Conservation (phyloP, 2,113 vertebrate species). For the Peromyscus leucopus region DNA sequence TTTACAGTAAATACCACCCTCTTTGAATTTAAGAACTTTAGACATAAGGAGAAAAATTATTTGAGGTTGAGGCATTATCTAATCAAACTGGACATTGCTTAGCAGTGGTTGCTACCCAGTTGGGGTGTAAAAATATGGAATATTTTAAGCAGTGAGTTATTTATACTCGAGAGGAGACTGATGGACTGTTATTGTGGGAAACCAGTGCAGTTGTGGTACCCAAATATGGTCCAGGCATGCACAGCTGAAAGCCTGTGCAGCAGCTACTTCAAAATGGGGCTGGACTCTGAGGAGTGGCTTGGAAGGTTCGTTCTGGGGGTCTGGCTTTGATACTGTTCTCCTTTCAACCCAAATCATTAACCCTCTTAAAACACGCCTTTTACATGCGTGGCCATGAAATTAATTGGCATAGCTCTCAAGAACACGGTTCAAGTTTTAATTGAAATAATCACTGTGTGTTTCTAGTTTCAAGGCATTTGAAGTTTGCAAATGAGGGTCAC, state of each 20-base stretch:
- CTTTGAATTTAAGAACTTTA: slow-evolving; percentile 22
- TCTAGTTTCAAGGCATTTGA: slow-evolving; percentile 43
- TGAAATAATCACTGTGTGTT: neutral
- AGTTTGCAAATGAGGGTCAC: neutral
- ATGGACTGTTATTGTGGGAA: slow-evolving; percentile 73
- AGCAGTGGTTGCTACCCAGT: neutral
- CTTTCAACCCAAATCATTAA: neutral
- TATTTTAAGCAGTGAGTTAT: slow-evolving; percentile 69
- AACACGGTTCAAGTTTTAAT: neutral
- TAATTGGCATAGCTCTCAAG: neutral
- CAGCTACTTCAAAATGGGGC: neutral
- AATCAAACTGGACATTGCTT: neutral
- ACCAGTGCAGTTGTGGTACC: neutral
- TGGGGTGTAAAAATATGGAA: neutral
- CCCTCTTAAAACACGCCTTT: neutral
- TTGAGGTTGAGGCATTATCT: neutral
- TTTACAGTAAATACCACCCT: neutral
- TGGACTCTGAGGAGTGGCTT: neutral
- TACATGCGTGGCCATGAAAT: neutral
- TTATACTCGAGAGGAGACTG: slow-evolving; percentile 61
- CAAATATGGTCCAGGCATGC: slow-evolving; percentile 69
- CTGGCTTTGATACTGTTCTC: neutral
- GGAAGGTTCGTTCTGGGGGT: neutral
- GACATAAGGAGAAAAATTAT: neutral
- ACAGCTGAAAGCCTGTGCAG: neutral